These are phyloP conservation scores for Brachyptera putata DNA, from an alignment of 2,888 invertebrate genomes.

Conservation along the genomic window DNA sequence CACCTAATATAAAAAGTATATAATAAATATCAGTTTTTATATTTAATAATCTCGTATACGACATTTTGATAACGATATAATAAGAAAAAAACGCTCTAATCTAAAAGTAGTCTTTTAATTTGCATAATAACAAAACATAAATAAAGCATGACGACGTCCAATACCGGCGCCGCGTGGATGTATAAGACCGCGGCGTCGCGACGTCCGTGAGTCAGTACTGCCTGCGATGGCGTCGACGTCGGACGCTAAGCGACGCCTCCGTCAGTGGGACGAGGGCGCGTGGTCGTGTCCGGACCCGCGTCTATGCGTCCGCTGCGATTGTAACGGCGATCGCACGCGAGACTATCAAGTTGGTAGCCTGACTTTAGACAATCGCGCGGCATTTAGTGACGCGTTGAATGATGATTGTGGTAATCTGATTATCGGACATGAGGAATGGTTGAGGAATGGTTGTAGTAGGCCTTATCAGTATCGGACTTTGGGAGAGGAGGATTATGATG, in stretches of 20 bases:
- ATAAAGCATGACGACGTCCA: neutral
- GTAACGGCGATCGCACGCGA: neutral
- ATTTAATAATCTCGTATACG: too few relatives aligned
- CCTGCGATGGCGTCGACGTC: constrained; percentile 25
- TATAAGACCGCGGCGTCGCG: neutral
- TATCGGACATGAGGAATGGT: constrained; percentile 8
- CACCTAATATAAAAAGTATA: too few relatives aligned
- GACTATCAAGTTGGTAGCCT: constrained; percentile 8
- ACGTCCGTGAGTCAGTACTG: constrained; percentile 17
- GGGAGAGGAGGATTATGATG: neutral
- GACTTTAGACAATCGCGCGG: constrained; percentile 17
- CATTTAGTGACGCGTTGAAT: neutral
- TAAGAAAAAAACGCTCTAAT: too few relatives aligned
- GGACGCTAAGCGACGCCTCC: constrained; percentile 21
- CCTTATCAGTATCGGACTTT: constrained; percentile 26
- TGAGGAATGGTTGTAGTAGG: constrained; percentile 21
- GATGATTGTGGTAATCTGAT: constrained; percentile 2
- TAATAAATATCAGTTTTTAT: too few relatives aligned
- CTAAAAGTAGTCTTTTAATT: too few relatives aligned
- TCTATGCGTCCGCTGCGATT: constrained; percentile 25
- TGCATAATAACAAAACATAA: too few relatives aligned
- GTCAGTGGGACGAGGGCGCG: constrained; percentile 8
- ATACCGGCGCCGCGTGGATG: neutral
- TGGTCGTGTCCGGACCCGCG: constrained; percentile 25
- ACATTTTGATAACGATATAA: too few relatives aligned